A percentile compares a stretch with the other conserved stretches of the same genome.
These are phyloP conservation scores for Heliconius aoede DNA, from an alignment of 2,888 invertebrate genomes.

Conservation along the genomic window DNA sequence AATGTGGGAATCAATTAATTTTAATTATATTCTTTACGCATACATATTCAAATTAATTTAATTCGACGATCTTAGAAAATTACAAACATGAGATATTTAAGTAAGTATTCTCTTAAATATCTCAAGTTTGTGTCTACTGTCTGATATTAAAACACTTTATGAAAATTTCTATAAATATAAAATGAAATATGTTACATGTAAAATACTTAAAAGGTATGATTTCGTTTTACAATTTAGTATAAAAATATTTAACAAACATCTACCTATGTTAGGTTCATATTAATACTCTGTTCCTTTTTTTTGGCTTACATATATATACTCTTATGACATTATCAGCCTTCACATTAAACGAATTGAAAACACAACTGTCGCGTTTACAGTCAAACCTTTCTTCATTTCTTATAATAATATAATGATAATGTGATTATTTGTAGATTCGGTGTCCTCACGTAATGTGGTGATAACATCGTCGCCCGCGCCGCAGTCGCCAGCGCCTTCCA, in stretches of 20 bases:
- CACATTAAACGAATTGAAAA: too few species aligned
- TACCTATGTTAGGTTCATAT: too few species aligned
- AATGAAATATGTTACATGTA: not conserved
- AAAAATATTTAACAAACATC: not conserved
- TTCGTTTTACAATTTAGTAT: not conserved
- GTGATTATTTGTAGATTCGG: conserved; percentile 55
- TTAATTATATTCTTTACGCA: conserved; percentile 34
- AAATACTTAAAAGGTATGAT: not conserved
- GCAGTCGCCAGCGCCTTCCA: conserved; percentile 71
- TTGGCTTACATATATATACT: too few species aligned
- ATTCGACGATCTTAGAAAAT: conserved; percentile 13
- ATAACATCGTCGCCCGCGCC: conserved; percentile 64
- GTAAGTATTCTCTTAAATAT: too few species aligned
- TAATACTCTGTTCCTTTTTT: too few species aligned
- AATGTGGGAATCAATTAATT: conserved; percentile 47
- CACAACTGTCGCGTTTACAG: too few species aligned
- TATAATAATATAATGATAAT: not conserved
- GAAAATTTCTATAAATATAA: not conserved
- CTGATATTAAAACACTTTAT: not conserved
- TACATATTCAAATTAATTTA: conserved; percentile 38
- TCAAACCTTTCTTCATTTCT: too few species aligned
- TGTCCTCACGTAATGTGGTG: conserved; percentile 66
- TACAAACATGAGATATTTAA: too few species aligned
- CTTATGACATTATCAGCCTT: too few species aligned
- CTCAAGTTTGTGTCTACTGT: too few species aligned